These are phyloP conservation scores for Haemorhous mexicanus DNA, from an alignment of 2,113 vertebrate species.

Conservation along the genomic window DNA sequence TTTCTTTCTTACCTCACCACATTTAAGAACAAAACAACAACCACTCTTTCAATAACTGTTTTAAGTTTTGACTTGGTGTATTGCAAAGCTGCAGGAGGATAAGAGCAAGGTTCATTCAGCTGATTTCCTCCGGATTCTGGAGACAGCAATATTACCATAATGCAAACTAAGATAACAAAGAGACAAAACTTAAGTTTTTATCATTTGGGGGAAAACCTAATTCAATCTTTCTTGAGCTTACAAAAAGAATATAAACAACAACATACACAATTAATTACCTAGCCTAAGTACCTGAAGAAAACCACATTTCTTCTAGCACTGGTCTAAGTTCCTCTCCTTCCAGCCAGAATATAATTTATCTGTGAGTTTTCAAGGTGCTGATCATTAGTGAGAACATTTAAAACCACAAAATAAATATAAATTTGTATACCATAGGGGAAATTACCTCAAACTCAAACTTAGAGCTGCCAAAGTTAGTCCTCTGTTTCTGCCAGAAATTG, in stretches of 20 bases:
- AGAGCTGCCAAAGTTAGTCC: conserved; percentile 98
- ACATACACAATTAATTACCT: not conserved
- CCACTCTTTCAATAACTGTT: not conserved
- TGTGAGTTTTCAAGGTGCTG: not conserved
- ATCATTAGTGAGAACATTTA: not conserved
- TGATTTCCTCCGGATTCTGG: not conserved
- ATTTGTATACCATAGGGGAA: not conserved
- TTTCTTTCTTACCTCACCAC: not conserved
- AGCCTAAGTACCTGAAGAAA: not conserved
- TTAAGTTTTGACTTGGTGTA: not conserved
- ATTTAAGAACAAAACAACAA: not conserved
- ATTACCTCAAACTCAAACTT: conserved; percentile 99
- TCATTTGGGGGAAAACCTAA: not conserved
- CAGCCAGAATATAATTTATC: not conserved
- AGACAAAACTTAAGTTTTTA: not conserved
- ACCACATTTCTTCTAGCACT: not conserved
- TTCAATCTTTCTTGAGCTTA: not conserved
- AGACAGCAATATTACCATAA: not conserved
- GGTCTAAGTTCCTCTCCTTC: not conserved
- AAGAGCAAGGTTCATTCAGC: not conserved
- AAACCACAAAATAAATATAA: not conserved
- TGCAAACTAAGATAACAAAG: not conserved
- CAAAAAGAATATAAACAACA: not conserved
- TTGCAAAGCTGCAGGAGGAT: not conserved
- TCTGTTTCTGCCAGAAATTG: conserved; percentile 99